Base-by-base conservation (phyloP, 2,888 invertebrate genomes). In the Andrena haemorrhoa region DNA sequence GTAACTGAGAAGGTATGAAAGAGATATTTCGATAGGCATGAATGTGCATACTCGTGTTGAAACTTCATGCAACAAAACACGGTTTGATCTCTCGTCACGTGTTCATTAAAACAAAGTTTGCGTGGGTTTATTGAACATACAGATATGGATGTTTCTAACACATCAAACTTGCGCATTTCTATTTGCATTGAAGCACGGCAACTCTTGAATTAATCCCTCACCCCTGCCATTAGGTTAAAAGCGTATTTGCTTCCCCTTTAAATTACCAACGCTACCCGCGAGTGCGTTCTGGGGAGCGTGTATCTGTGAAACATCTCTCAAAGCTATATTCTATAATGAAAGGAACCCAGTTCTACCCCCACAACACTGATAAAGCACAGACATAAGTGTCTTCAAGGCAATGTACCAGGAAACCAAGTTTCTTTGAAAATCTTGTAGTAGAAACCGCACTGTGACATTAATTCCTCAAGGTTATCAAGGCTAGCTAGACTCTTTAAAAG, bases 141-240 rank as follows among this genome's bases (percentile, higher is more conserved):
- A 23, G 16, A 26, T 65, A 49, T 65, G 49, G 26, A 49, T 60
- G 49, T 77, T 75, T 49, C 64, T 65, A 77, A 35, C 65, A 49
- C 49, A 74, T 74, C 65, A n/a, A 74, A 77, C 75, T 74, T 26
- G n/a, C 33, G 10, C 47, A 26, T 58, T 77, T 20, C 58, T 23
- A 35, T 60, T 75, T 65, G 49, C 20, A 35, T 65, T 75, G 75
- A n/a, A 65, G 41, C 53, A 58, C 20, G 23, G 6, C 12, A 65
- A 29, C 35, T 49, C 64, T 20, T 58, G 75, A 65, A 60, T 65
- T 33, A 77, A 77, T 26, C 63, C 41, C 23, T 49, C 35, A 4
- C 65, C 64, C 20, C 65, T 12, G 33, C 64, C 23, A 75, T 75
- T 65, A 74, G 58, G 60, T 74, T 60, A 74, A 77, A 58, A 73